These are phyloP conservation scores for Semnornis frantzii DNA, from an alignment of 2,113 vertebrate genomes.

Conservation along the genomic window DNA sequence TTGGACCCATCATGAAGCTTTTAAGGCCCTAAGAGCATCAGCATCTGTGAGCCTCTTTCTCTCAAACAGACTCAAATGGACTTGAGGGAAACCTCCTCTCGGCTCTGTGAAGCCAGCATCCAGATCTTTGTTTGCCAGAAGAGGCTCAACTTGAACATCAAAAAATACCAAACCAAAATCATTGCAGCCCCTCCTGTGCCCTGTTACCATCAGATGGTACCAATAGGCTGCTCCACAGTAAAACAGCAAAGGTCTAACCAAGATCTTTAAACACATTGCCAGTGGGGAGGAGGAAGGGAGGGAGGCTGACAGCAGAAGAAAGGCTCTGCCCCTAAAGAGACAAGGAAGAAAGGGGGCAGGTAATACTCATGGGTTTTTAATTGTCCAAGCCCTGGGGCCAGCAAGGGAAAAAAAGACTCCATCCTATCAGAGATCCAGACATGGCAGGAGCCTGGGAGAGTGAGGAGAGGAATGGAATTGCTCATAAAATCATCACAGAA, in stretches of 20 bases:
- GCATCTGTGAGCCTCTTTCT: background rate
- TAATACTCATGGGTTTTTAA: background rate
- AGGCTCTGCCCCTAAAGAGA: background rate
- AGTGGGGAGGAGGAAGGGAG: background rate
- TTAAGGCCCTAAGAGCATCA: background rate
- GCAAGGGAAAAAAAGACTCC: background rate
- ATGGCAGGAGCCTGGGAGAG: background rate
- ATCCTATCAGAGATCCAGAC: background rate
- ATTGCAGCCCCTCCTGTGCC: background rate
- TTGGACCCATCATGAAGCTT: background rate
- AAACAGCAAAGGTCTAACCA: constrained; percentile 30
- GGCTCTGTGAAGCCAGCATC: background rate
- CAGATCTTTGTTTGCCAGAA: background rate
- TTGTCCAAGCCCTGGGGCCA: background rate
- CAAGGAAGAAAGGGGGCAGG: background rate
- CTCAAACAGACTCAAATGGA: background rate
- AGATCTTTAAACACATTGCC: background rate
- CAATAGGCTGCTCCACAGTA: constrained; percentile 19
- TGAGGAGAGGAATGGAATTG: background rate
- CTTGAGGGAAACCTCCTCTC: background rate
- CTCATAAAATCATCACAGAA: background rate
- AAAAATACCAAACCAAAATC: background rate
- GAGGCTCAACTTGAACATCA: background rate
- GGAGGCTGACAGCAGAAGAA: background rate
- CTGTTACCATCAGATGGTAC: constrained; percentile 16